These are phyloP conservation scores for Penaeus japonicus DNA, from an alignment of 1,140 invertebrate species.

Conservation along the genomic window DNA sequence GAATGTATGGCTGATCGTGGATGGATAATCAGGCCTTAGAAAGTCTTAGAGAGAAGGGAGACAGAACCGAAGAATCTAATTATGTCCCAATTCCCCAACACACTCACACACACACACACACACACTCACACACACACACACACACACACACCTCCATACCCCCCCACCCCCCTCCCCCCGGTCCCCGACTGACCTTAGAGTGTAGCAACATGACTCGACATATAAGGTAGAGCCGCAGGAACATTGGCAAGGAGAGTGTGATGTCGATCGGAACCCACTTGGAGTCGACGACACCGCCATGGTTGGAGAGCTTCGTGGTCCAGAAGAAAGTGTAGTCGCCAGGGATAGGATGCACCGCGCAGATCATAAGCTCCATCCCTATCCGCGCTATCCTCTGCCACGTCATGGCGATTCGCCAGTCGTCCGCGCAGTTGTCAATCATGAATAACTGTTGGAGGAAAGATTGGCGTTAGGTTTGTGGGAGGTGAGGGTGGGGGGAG, in stretches of 20 bases:
- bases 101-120: too few relatives aligned
- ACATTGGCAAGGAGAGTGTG: constrained; percentile 97
- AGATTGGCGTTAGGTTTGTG: neutral
- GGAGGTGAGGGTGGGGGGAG: neutral
- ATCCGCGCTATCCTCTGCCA: constrained; percentile 95
- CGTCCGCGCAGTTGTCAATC: constrained; percentile 99
- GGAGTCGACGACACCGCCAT: constrained; percentile 79
- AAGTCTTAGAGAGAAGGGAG: too few relatives aligned
- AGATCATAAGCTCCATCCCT: constrained; percentile 89
- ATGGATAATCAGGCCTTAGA: too few relatives aligned
- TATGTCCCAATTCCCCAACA: too few relatives aligned
- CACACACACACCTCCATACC: neutral
- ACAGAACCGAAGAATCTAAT: too few relatives aligned
- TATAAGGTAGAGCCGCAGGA: constrained; percentile 97
- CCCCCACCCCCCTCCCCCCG: neutral
- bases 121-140: neutral
- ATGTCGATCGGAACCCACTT: constrained; percentile 94
- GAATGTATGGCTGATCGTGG: too few relatives aligned
- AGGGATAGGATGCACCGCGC: constrained; percentile 96
- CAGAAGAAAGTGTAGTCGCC: constrained; percentile 94
- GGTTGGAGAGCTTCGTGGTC: constrained; percentile 94
- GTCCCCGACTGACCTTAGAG: constrained; percentile 73
- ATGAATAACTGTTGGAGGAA: constrained; percentile 85
- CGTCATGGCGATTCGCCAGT: constrained; percentile 99
- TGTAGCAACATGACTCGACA: constrained; percentile 99